Evolutionary conservation across 2,888 invertebrate genomes (phyloP), one percentile per base, ranked within the genome.

Genomic region (Megastigmus dorsalis): DNA sequence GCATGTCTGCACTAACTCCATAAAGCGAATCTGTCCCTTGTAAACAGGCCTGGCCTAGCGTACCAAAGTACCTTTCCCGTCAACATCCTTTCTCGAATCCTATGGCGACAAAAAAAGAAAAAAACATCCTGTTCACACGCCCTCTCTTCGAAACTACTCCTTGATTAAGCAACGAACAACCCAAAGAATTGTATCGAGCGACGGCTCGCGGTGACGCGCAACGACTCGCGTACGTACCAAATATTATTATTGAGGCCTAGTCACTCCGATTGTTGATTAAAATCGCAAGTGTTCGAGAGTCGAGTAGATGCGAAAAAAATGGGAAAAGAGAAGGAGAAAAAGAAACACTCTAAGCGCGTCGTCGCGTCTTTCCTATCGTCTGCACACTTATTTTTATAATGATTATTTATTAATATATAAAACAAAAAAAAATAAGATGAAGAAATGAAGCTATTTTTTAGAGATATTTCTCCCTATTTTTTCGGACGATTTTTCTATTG

Each of bases 21-120:
- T 63, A 38, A 76, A 78, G 78, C 68, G 73, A 75, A 77, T 75
- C 75, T 79, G 68, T 78, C 73, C 79, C 77, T 76, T 80, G 54
- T 60, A 77, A 75, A 84, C 80, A 84, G 85, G 88, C 85, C 87
- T 83, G 87, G 88, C 84, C 86, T 87, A 88, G 88, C 88, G 88
- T 88, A 86, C 86, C 86, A 86, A 86, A 86, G 84, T 82, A 85
- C 85, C 84, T 80, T 77, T 15, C 71, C 57, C 73, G 3, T 33
- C 6, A n/a, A n/a, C 18, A 41, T 23, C 62, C 41, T 59, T 50
- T 10, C n/a, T 36, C 30, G 63, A 72, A 77, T 70, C 77, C 62
- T 73, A 57, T 72, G 55, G 66, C 38, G 69, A 74, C n/a, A 43
- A 45, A 36, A 50, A 69, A 52, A 28, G 18, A 74, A n/a, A 43